A percentile compares a stretch with the other conserved stretches of the same genome.
Conservation (phyloP, 1,140 invertebrate species). For the Semibalanus balanoides region DNA sequence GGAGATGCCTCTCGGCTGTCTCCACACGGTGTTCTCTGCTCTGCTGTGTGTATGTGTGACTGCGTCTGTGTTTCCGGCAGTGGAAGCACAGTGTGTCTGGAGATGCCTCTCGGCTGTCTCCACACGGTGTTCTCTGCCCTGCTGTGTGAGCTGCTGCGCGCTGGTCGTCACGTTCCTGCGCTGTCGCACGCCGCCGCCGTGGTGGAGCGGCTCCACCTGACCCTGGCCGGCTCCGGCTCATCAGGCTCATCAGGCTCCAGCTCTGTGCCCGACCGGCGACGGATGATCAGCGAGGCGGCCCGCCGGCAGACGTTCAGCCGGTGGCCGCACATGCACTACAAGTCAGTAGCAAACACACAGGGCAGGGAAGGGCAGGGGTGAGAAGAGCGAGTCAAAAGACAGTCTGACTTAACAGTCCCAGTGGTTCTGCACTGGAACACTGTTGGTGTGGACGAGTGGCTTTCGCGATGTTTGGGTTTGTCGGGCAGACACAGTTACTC, state of each 20-base stretch:
- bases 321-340: conserved; percentile 95
- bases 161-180: conserved; percentile 65
- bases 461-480: too few species aligned
- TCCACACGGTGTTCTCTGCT: conserved; percentile 28
- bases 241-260: neutral
- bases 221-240: conserved; percentile 32
- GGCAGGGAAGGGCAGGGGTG: conserved; percentile 8
- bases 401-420: too few species aligned
- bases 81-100: conserved; percentile 57
- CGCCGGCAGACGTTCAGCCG: conserved; percentile 74
- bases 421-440: too few species aligned
- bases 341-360: conserved; percentile 40
- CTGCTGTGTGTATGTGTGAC: too few species aligned
- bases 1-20: too few species aligned
- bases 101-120: conserved; percentile 56
- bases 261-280: conserved; percentile 39
- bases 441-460: too few species aligned
- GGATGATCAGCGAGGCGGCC: conserved; percentile 83
- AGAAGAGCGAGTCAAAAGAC: too few species aligned
- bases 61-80: too few species aligned
- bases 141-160: conserved; percentile 62
- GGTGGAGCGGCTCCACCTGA: conserved; percentile 64
- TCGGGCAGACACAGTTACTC: too few species aligned
- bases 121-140: conserved; percentile 60
- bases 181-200: conserved; percentile 75